Percentiles rank a stretch among this genome's conserved stretches.
Conservation (phyloP, 2,888 invertebrate genomes). For the Lissonota sp. region DNA sequence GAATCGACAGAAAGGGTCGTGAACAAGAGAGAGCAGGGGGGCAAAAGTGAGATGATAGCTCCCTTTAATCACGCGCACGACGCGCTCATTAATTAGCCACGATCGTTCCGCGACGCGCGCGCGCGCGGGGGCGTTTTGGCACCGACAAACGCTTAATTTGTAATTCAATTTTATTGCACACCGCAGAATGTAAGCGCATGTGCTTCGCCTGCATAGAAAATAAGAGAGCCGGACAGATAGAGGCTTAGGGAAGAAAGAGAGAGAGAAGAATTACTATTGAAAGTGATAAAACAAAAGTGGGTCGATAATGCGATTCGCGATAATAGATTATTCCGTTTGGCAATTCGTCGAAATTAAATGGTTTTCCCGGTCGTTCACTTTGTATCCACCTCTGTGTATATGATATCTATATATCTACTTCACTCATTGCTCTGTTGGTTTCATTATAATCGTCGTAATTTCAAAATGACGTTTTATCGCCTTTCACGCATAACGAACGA, state of each 20-base stretch:
- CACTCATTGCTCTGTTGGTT: not conserved
- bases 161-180: conserved; percentile 60
- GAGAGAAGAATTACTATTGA: not conserved
- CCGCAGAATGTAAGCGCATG: conserved; percentile 47
- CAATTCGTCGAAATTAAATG: conserved; percentile 40
- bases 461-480: not conserved
- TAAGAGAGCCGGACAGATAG: conserved; percentile 8
- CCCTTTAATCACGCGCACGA: conserved; percentile 61
- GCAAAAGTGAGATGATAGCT: conserved; percentile 3
- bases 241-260: conserved; percentile 12
- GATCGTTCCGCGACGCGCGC: conserved; percentile 40
- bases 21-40: conserved; percentile 2
- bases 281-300: conserved; percentile 22
- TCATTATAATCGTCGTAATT: not conserved
- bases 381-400: not conserved
- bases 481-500: not conserved
- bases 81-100: conserved; percentile 62
- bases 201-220: not conserved
- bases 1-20: not conserved
- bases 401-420: not conserved
- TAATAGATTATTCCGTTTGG: conserved; percentile 45
- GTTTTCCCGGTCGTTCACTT: not conserved
- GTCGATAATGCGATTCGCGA: conserved; percentile 22
- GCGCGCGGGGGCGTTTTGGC: conserved; percentile 25
- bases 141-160: conserved; percentile 49